Base-by-base conservation (phyloP, 2,888 invertebrate species). In the Girardia tigrina region DNA sequence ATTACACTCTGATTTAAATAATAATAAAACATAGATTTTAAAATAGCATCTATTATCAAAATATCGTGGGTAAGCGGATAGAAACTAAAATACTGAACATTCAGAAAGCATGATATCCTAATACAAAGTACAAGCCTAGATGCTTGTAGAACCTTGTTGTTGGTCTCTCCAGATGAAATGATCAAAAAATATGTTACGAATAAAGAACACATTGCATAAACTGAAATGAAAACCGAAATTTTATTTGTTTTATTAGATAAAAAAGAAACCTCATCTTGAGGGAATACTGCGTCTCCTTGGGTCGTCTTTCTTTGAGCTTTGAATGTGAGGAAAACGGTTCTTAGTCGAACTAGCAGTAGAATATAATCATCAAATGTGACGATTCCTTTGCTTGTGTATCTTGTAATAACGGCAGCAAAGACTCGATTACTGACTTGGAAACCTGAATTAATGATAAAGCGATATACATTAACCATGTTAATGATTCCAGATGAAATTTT, bases 321-420 rank as follows among this genome's bases (percentile, higher is more conserved):
- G 27, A 76, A 75, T 1, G 72, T 75, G 26, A 80, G 92, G 82
- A 95, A 91, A 91, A 93, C 93, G 74, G 91, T 90, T 87, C 92
- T 94, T 78, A 95, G 87, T 84, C 92, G 90, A 79, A 94, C 90
- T 29, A 92, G 88, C 84, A 93, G 93, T 89, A 92, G 90, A 79
- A 95, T 90, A 85, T 91, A 95, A 85, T 94, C 94, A 81, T 94
- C 93, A 83, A 95, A 94, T 79, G 89, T 88, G 78, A 95, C 89
- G 84, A 89, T 88, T 36, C 91, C 91, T 76, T 80, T 80, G 78
- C 90, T 89, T 75, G 92, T 91, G 85, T 93, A 95, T 82, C 94
- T 89, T 86, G 93, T 91, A 72, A 92, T 91, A 77, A 95, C 86
- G 26, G 91, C 89, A 84, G 91, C 91, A 75, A 94, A 88, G 73